Base-by-base conservation (phyloP, 2,797 vertebrate genomes). In the Paratrypauchen microcephalus region DNA sequence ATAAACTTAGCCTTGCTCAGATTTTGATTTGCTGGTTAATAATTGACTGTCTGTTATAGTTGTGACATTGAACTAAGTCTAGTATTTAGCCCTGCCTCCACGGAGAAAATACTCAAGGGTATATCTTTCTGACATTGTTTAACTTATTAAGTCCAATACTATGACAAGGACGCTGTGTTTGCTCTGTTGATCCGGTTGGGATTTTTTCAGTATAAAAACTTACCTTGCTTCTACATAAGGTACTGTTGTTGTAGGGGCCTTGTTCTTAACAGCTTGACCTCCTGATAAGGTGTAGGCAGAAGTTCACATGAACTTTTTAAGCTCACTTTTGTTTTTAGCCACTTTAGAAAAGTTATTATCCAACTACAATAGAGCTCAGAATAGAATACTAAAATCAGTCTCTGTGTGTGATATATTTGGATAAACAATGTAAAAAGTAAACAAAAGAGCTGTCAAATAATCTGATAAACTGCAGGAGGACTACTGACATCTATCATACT, bases 1-100 rank as follows among this genome's bases (percentile, higher is more conserved):
- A 93, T 94, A 87, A 83, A 92, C 93, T 84, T 21, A 30, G 75
- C 63, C 30, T n/a, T 11, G 13, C 69, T 78, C 71, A 58, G 83
- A 76, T 84, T 82, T 67, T 26, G 15, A 77, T 81, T 85, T 18
- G 32, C 52, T 9, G n/a, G 86, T 87, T 88, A 88, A 88, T 86
- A 71, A 86, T 86, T 84, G 11, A 13, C 77, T 64, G 24, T 26
- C 68, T 59, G 74, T 73, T 60, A 23, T 23, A 75, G 65, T 68
- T 67, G 45, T 82, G 82, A 74, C 82, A 88, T 82, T 86, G 77
- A 84, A 67, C 71, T 74, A 30, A 77, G 71, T 55, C 59, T 2
- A 3, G 11, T 48, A 63, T 84, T 74, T 72, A 73, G 39, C n/a
- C 7, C 12, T 82, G 79, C 68, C 65, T 55, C 13, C 7, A 36